A percentile compares a stretch with the other conserved stretches of the same genome.
Conservation (phyloP, 2,797 vertebrate genomes). For the Luscinia luscinia region DNA sequence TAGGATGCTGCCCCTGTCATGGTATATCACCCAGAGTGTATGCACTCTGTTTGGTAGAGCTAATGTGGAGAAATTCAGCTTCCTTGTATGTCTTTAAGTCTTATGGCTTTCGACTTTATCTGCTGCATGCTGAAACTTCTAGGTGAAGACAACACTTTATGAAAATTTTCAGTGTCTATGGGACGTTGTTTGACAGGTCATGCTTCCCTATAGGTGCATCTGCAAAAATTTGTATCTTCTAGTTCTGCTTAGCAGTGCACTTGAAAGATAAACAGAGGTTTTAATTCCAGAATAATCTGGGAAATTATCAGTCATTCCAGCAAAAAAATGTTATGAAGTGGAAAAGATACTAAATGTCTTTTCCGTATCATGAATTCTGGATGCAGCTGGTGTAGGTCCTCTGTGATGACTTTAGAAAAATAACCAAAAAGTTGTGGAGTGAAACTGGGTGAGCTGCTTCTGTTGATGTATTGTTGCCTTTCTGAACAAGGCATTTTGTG, state of each 20-base stretch:
- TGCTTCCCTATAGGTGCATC: not conserved
- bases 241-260: not conserved
- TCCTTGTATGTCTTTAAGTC: not conserved
- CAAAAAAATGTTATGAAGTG: not conserved
- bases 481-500: not conserved
- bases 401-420: not conserved
- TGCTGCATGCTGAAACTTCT: not conserved
- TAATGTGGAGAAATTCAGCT: not conserved
- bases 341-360: not conserved
- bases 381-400: not conserved
- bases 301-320: not conserved
- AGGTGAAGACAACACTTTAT: not conserved
- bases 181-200: not conserved
- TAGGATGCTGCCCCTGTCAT: not conserved
- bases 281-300: not conserved
- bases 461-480: not conserved
- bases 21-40: not conserved
- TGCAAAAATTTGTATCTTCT: not conserved
- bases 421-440: not conserved
- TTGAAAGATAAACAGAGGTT: not conserved
- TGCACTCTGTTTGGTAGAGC: not conserved
- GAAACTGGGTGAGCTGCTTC: not conserved
- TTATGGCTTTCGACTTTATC: not conserved
- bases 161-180: not conserved
- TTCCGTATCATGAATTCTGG: not conserved